Conservation (phyloP, 2,888 invertebrate species). For the Saturnia pavonia region DNA sequence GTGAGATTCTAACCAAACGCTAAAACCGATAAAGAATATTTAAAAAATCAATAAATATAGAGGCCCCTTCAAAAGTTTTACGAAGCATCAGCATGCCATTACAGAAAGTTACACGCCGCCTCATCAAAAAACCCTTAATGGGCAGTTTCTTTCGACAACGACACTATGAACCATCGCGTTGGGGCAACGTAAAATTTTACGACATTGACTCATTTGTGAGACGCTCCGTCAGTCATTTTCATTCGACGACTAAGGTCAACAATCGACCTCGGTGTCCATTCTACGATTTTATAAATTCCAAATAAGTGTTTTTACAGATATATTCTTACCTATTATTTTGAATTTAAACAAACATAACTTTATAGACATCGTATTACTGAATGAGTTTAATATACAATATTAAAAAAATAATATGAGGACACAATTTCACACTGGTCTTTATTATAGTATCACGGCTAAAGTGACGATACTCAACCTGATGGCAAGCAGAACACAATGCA, state of each 20-base stretch:
- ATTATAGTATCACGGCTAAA: no score
- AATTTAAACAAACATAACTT: neutral
- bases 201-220: conserved; percentile 68
- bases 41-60: neutral
- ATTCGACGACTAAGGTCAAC: conserved; percentile 2
- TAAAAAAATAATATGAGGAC: no score
- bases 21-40: neutral
- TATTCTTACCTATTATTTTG: neutral
- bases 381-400: no score
- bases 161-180: conserved; percentile 63
- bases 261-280: conserved; percentile 1
- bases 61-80: neutral
- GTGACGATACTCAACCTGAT: no score
- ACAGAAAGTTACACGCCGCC: conserved; percentile 38
- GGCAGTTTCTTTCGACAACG: conserved; percentile 69
- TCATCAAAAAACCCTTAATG: conserved; percentile 77
- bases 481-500: no score
- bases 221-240: conserved; percentile 63
- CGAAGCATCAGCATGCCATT: conserved; percentile 33
- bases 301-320: neutral
- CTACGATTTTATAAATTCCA: neutral
- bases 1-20: no score
- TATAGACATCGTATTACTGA: neutral
- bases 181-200: conserved; percentile 74
- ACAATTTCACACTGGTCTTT: no score